Evolutionary conservation across 2,797 vertebrate genomes (phyloP), one percentile per base, ranked within the genome.

Genomic region (Taenioides sp.): DNA sequence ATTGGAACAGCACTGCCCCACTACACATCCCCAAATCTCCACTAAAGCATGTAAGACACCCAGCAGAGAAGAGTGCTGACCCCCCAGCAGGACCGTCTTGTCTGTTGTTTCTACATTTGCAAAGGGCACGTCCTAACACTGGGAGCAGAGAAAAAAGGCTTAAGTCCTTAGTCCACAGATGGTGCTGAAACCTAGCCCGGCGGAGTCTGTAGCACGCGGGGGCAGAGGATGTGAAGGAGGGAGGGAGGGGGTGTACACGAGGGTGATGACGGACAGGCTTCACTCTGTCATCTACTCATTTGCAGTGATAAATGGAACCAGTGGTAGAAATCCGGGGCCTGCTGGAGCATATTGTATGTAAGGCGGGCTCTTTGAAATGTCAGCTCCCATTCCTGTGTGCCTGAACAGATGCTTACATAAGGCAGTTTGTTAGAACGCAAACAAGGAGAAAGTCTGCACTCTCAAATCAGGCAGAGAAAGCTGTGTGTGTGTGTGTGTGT

Each of bases 231-330:
- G 65, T 72, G 5, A 23, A 23, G 47, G 71, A 71, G 80, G 62
- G 77, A 66, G 40, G 68, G 18, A 17, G 77, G 77, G 50, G 78
- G 61, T 71, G 58, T 57, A 77, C 77, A 61, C 47, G 22, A 73
- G 78, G 80, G 84, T 60, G 90, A 87, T 93, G 93, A 95, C 79
- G 86, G 92, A 93, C 75, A 80, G 82, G 87, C 89, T 92, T 93
- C 90, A 87, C 47, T 90, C 92, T 92, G 92, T 93, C 93, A 92
- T 80, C 88, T 72, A 62, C 78, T 88, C 80, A 67, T 92, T 93
- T 87, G 82, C 79, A 71, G 70, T 92, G 93, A 93, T 92, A 78
- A 91, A 94, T 94, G 87, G 80, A 88, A 88, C 71, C 28, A 16
- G 78, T 89, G 86, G 81, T 85, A 86, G 78, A 88, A 87, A 83